Evolutionary conservation across 2,888 invertebrate species (phyloP).

Genomic region (Mongoloraphidia duomilia): DNA sequence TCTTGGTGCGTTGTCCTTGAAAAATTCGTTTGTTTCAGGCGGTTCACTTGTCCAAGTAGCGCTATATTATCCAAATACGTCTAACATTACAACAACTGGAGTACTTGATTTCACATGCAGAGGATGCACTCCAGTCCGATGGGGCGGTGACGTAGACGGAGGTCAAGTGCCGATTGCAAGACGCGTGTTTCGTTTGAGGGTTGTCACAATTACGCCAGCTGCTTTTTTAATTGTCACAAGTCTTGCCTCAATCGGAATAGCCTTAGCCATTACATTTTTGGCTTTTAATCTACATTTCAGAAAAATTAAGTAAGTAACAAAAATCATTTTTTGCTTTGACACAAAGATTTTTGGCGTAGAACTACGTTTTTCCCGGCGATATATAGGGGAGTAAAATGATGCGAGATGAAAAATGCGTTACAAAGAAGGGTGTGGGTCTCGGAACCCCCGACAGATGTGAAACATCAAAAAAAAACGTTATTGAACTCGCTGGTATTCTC

Average conservation of each 20-base stretch:
- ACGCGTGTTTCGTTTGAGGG: constrained; percentile 54
- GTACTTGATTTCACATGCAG: constrained; percentile 52
- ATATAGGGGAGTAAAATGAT: too few relatives aligned
- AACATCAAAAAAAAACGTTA: too few relatives aligned
- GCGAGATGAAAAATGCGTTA: too few relatives aligned
- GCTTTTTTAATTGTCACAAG: constrained; percentile 61
- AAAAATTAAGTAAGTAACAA: constrained; percentile 51
- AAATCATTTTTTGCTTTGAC: constrained; percentile 4
- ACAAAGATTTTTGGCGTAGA: not conserved
- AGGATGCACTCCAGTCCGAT: constrained; percentile 49
- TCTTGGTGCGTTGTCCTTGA: too few relatives aligned
- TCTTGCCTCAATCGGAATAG: constrained; percentile 59
- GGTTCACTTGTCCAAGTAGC: constrained; percentile 60
- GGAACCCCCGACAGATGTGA: too few relatives aligned
- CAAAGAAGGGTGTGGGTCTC: too few relatives aligned
- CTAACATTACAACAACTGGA: constrained; percentile 29
- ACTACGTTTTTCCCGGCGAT: too few relatives aligned
- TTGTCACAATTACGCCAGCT: constrained; percentile 62
- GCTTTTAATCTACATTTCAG: constrained; percentile 74
- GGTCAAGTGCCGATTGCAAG: constrained; percentile 69
- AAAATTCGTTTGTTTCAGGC: constrained; percentile 32
- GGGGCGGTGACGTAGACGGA: constrained; percentile 39
- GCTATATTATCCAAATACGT: constrained; percentile 39
- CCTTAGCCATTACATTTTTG: constrained; percentile 58
- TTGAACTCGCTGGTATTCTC: too few relatives aligned